Percentiles rank a stretch among this genome's conserved stretches.
phyloP scores from a whole-genome alignment of 2,888 invertebrate genomes.

The Archaeoteleia sp. region DNA sequence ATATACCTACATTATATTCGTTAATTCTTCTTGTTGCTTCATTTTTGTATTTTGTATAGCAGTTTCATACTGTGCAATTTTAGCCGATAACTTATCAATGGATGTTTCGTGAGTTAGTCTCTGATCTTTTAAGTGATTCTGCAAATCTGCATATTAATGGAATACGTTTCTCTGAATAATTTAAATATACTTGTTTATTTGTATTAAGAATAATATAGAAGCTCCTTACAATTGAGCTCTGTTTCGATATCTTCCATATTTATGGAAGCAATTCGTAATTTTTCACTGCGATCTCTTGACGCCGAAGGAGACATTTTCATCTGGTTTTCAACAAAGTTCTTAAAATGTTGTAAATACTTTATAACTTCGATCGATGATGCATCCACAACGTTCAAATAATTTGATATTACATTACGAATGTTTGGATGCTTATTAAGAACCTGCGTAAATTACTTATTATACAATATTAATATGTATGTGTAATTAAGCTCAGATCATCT shows the following conservation, averaged over 20 bases:
- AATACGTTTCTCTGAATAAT: neutral
- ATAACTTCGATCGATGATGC: no score
- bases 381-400: no score
- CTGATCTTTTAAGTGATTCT: constrained; percentile 18
- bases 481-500: no score
- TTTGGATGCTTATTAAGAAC: no score
- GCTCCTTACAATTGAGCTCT: constrained; percentile 32
- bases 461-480: no score
- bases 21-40: constrained; percentile 10
- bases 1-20: constrained; percentile 8
- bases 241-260: constrained; percentile 21
- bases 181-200: neutral
- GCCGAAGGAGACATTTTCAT: constrained; percentile 27
- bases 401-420: no score
- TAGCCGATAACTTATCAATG: constrained; percentile 5
- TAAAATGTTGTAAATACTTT: no score
- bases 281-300: constrained; percentile 15
- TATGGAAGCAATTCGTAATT: constrained; percentile 9
- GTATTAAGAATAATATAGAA: neutral
- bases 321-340: constrained; percentile 17
- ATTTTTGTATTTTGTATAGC: neutral
- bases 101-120: constrained; percentile 6
- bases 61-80: constrained; percentile 19
- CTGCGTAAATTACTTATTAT: no score
- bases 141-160: constrained; percentile 12